Base-by-base conservation (phyloP, 2,888 invertebrate species). In the Hirudinaria manillensis region DNA sequence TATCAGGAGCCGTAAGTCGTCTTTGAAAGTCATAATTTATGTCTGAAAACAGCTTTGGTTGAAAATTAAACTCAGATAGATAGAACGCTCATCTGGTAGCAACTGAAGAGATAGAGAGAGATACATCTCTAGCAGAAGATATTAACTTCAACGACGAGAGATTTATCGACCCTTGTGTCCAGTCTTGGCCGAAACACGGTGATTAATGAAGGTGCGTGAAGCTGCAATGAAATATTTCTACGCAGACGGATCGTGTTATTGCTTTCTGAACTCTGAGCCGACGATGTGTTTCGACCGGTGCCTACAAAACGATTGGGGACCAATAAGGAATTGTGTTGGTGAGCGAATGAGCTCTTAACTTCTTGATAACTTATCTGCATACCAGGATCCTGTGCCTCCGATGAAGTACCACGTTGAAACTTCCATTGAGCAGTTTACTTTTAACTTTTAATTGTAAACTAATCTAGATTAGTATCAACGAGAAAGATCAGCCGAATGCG, bases 121-220 rank as follows among this genome's bases (percentile, higher is more conserved):
- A 3, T 1, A 61, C 21, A 61, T n/a, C n/a, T n/a, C n/a, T 24
- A 61, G 61, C 61, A 61, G 21, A 10, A 16, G 21, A 61, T 24
- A 61, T 61, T 45, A 45, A 45, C 45, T 24, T 29, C 61, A 61
- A 27, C 61, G 19, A n/a, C 24, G 61, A 19, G 29, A 61, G 61
- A 61, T 61, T 61, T 61, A 61, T 61, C 29, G 61, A 19, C 61
- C 61, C 24, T 61, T n/a, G 61, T 7, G 29, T 27, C 61, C 29
- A 29, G 45, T 45, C 61, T 61, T 27, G 24, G 29, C 61, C 24
- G 61, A 61, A 24, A 29, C 24, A 24, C 61, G 29, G 61, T 61
- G 61, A 61, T 61, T 61, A n/a, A 61, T 61, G 24, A 29, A 27
- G 24, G 61, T 61, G 29, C 61, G 13, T 61, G 61, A 61, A 61